These are phyloP conservation scores for Amblyopsis rosae DNA, from an alignment of 2,113 vertebrate species.

Conservation along the genomic window DNA sequence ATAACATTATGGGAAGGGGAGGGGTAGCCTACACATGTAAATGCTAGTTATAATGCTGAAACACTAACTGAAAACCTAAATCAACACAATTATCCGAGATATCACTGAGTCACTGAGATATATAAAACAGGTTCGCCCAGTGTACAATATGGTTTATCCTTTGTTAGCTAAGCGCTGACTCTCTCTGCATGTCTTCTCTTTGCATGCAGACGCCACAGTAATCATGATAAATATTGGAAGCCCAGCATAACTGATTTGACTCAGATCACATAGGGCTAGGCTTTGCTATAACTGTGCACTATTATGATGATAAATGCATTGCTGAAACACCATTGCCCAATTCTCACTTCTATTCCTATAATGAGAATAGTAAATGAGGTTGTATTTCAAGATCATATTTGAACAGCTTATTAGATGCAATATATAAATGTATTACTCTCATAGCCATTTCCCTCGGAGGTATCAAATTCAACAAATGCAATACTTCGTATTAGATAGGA, in stretches of 20 bases:
- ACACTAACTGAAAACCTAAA: too few species aligned
- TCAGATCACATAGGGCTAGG: neutral
- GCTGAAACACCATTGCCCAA: neutral
- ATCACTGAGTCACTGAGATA: too few species aligned
- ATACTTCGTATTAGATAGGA: neutral
- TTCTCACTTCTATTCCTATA: neutral
- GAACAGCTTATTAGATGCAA: neutral
- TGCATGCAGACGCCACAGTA: too few species aligned
- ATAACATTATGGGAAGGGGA: neutral
- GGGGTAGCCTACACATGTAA: neutral
- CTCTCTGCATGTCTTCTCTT: too few species aligned
- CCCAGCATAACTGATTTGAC: too few species aligned
- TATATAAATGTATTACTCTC: neutral
- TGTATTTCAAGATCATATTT: neutral
- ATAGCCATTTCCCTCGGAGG: neutral
- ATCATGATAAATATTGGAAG: too few species aligned
- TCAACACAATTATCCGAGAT: too few species aligned
- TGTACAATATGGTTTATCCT: too few species aligned
- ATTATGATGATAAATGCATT: constrained; percentile 9
- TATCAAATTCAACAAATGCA: neutral
- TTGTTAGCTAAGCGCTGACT: too few species aligned
- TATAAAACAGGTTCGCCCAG: too few species aligned
- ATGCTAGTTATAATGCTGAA: too few species aligned
- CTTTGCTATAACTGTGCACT: constrained; percentile 23
- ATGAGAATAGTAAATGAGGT: neutral